Evolutionary conservation across 2,888 invertebrate genomes (phyloP), one percentile per base, ranked within the genome.

Genomic region (Tenthredo distinguenda): DNA sequence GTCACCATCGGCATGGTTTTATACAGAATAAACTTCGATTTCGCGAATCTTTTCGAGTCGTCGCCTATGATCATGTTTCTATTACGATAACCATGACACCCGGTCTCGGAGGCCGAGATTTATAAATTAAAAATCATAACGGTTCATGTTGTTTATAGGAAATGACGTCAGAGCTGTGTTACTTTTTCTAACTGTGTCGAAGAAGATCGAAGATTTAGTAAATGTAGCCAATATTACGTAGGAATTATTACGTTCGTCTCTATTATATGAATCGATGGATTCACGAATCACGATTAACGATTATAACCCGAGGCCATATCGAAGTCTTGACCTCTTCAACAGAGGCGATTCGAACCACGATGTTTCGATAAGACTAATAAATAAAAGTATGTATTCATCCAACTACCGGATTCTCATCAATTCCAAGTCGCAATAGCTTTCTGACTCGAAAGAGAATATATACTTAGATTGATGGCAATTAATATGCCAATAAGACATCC

Each of bases 281-380:
- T 77, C 47, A 55, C 77, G 34, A 31, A 77, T 34, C 55, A 55
- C 3, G 10, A 50, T 55, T 34, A 18, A 18, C 31, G 34, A 77
- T 18, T 77, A 31, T 50, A 50, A 21, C 77, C 55, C 55, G 77
- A 77, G 77, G 77, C 55, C 34, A 74, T 12, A 74, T 21, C 21
- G 72, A 77, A 77, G 77, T 50, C 47, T 55, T 77, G 77, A 77
- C 77, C 77, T 55, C 77, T 77, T 55, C 40, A 43, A 74, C 72
- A 74, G 40, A 74, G 26, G 72, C 40, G 43, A 43, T 40, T 26
- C 21, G 21, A 43, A 43, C 40, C 43, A 43, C 12, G 72, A 77
- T 12, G 55, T 21, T 77, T 62, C 81, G 81, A 34, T 62, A 81
- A 62, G 37, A 34, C n/a, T 34, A 12, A 21, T 50, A 47, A 47